phyloP scores from a whole-genome alignment of 2,888 invertebrate genomes.

The Clivina fossor region DNA sequence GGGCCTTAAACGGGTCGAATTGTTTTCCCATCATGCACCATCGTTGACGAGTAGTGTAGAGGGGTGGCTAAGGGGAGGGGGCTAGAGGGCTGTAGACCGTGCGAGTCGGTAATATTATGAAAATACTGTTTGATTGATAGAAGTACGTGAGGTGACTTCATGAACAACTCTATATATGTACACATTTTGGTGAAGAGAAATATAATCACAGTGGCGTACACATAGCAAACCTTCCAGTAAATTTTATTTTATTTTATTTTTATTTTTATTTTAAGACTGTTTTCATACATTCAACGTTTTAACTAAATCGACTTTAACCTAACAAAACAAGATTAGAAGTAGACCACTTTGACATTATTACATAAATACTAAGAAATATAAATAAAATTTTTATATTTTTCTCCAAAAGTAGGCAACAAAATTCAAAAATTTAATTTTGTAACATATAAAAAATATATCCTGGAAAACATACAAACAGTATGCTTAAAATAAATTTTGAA shows the following conservation, averaged over 20 bases:
- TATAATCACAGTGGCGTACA: constrained; percentile 13
- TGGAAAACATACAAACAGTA: too few species aligned
- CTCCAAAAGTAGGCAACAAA: too few species aligned
- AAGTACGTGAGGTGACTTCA: constrained; percentile 32
- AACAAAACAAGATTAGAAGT: too few species aligned
- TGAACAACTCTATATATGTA: too few species aligned
- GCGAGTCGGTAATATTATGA: constrained; percentile 32
- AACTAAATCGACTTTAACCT: too few species aligned
- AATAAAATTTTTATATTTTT: too few species aligned
- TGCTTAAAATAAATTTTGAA: too few species aligned
- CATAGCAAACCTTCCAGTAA: not conserved
- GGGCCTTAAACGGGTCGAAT: constrained; percentile 29
- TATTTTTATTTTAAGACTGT: not conserved
- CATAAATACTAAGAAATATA: too few species aligned
- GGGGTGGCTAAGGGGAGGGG: too few species aligned
- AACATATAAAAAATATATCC: too few species aligned
- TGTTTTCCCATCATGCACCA: constrained; percentile 32
- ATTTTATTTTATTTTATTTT: not conserved
- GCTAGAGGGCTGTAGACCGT: constrained; percentile 8
- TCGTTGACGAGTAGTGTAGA: constrained; percentile 16
- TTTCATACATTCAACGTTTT: not conserved
- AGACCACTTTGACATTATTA: too few species aligned
- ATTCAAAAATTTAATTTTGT: too few species aligned
- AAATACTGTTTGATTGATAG: constrained; percentile 36
- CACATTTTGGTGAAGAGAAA: constrained; percentile 29